Evolutionary conservation across 1,140 invertebrate genomes (phyloP).

Genomic region (Drosophila simulans): DNA sequence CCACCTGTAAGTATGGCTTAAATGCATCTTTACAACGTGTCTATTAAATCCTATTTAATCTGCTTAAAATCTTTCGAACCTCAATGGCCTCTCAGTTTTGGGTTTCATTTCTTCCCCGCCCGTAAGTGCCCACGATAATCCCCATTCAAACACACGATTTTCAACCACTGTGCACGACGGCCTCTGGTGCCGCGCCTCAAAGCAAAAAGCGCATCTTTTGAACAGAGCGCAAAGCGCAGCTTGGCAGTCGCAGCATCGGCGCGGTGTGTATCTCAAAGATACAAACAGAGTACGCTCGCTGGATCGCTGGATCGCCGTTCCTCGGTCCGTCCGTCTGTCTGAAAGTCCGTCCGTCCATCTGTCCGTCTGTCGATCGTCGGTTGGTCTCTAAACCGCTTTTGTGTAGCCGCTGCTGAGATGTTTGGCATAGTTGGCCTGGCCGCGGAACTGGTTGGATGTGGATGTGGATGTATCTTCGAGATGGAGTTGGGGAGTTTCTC

Average conservation of each 20-base stretch:
- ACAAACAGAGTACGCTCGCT: constrained; percentile 65
- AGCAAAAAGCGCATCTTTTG: constrained; percentile 82
- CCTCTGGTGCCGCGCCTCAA: constrained; percentile 64
- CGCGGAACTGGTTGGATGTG: constrained; percentile 71
- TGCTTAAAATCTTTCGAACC: constrained; percentile 10
- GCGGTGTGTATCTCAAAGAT: constrained; percentile 79
- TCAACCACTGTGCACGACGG: constrained; percentile 62
- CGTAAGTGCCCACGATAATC: constrained; percentile 33
- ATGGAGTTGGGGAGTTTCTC: constrained; percentile 12
- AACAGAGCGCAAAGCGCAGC: constrained; percentile 76
- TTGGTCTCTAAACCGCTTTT: constrained; percentile 74
- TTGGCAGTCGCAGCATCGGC: constrained; percentile 46
- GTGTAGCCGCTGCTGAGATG: constrained; percentile 71
- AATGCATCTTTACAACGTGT: neutral
- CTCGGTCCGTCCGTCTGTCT: constrained; percentile 9
- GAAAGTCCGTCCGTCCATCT: too few species aligned
- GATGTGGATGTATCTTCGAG: constrained; percentile 34
- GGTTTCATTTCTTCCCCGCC: neutral
- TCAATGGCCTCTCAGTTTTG: constrained; percentile 8
- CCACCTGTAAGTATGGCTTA: neutral
- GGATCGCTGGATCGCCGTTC: constrained; percentile 31
- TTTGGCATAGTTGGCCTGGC: constrained; percentile 77
- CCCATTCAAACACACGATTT: constrained; percentile 13
- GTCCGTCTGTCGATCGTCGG: constrained; percentile 54
- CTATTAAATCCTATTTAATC: constrained; percentile 35